Evolutionary conservation across 2,113 vertebrate genomes (phyloP).

Genomic region (Albula goreensis): DNA sequence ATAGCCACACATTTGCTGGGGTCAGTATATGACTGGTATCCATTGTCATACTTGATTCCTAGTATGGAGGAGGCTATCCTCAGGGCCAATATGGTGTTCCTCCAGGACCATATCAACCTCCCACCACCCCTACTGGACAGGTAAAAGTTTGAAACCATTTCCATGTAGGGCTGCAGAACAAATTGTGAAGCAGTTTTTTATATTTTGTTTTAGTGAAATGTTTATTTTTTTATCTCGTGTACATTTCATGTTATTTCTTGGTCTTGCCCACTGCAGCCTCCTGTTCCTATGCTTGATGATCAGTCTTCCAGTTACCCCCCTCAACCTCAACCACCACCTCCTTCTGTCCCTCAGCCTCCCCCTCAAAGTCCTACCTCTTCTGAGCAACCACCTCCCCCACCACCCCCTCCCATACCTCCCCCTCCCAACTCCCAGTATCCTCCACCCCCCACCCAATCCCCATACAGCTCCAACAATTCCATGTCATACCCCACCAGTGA

Average conservation of each 20-base stretch:
- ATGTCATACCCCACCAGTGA: constrained; percentile 62
- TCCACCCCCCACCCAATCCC: constrained; percentile 59
- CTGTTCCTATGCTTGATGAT: constrained; percentile 69
- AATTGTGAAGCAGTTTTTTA: not conserved
- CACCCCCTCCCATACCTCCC: constrained; percentile 60
- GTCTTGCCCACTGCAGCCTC: constrained; percentile 54
- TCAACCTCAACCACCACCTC: constrained; percentile 61
- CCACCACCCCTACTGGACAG: constrained; percentile 72
- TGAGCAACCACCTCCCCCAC: constrained; percentile 68
- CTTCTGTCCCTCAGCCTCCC: constrained; percentile 60
- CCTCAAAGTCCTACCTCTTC: constrained; percentile 68
- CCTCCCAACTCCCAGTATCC: constrained; percentile 69
- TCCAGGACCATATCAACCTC: constrained; percentile 60
- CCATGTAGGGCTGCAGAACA: not conserved
- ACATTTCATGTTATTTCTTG: not conserved
- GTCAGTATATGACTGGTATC: not conserved
- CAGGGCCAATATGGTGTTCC: constrained; percentile 78
- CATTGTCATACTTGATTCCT: constrained; percentile 18
- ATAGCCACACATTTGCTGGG: not conserved
- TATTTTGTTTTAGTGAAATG: too few species aligned
- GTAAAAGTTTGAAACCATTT: constrained; percentile 42
- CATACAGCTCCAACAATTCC: constrained; percentile 59
- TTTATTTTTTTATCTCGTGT: not conserved
- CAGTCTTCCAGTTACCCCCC: constrained; percentile 66
- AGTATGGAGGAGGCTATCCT: constrained; percentile 76